Percentiles rank a stretch among this genome's conserved stretches.
Evolutionary conservation across 2,888 invertebrate genomes (phyloP).

Genomic region (Catocala fraxini): DNA sequence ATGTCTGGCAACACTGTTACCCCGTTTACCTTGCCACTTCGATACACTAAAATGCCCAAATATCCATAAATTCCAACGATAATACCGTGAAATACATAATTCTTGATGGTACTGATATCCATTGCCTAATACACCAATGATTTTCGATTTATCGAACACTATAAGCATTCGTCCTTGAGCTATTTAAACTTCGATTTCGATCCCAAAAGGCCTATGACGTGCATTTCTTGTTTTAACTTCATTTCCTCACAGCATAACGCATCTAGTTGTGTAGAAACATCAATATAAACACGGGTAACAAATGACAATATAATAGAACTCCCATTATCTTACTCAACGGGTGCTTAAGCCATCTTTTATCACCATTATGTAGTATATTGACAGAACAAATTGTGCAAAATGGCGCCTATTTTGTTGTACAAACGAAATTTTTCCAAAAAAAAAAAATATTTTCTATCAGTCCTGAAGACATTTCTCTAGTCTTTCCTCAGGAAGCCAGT

Average conservation of each 20-base stretch:
- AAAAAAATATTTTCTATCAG: conserved; percentile 2
- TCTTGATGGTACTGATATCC: conserved; percentile 10
- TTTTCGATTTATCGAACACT: too few species aligned
- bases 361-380: conserved; percentile 56
- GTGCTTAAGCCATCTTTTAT: conserved; percentile 55
- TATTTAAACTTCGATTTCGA: not conserved
- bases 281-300: conserved; percentile 55
- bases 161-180: too few species aligned
- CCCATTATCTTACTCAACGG: conserved; percentile 58
- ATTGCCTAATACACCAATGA: not conserved
- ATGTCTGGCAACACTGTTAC: conserved; percentile 46
- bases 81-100: conserved; percentile 38
- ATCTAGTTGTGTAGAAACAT: conserved; percentile 51
- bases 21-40: conserved; percentile 39
- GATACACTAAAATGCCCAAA: conserved; percentile 32
- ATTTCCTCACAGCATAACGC: conserved; percentile 56
- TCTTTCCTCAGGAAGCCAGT: conserved; percentile 65
- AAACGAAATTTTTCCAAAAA: not conserved
- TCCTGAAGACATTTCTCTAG: conserved; percentile 14
- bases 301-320: conserved; percentile 60
- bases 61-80: conserved; percentile 42
- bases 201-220: not conserved
- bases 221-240: conserved; percentile 35
- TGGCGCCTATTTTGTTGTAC: not conserved
- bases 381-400: conserved; percentile 44